Base-by-base conservation (phyloP, 2,797 vertebrate species). In the Gymnoscopelus microlampas region DNA sequence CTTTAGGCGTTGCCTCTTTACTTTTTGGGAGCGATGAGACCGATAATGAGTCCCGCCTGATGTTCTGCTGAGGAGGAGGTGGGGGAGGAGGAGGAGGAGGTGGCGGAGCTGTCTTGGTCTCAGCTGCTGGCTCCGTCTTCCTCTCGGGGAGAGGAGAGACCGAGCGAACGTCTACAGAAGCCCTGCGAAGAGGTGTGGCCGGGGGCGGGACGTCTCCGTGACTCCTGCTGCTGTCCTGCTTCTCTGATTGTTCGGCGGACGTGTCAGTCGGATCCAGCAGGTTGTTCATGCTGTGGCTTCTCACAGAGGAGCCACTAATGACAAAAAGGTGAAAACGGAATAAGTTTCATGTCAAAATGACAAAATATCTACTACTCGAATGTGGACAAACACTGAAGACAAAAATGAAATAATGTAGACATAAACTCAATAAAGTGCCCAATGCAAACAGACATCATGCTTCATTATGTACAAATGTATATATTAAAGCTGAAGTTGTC, bases 261-360 rank as follows among this genome's bases (percentile, higher is more conserved):
- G 93, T 89, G 80, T 92, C 88, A 0, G 89, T 83, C 26, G 15
- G 87, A 48, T 96, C 95, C 78, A 97, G 81, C 63, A 98, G 93
- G 81, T 96, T 95, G 78, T 94, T 94, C 73, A 95, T 91, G 51
- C 96, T 97, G 87, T 95, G 95, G 86, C 94, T 95, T 68, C 95
- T 89, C 48, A 95, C 51, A 4, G 90, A 83, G 1, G 60, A 57
- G 2, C 77, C 77, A 54, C 90, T 91, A 72, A 73, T 55, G 32
- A 69, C 2, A 73, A 66, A 23, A 9, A 48, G 29, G 35, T 53
- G 3, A 53, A 14, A 11, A 14, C 35, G 7, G 5, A 44, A 44
- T 10, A 9, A 44, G 1, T 8, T 44, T 10, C 9, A 44, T 44
- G 9, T 44, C 8, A 44, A 44, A 8, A 44, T 35, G 32, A 4